Evolutionary conservation across 1,140 invertebrate genomes (phyloP), one percentile per base, ranked within the genome.

Genomic region (Pachyrhynchus sulphureomaculatus): DNA sequence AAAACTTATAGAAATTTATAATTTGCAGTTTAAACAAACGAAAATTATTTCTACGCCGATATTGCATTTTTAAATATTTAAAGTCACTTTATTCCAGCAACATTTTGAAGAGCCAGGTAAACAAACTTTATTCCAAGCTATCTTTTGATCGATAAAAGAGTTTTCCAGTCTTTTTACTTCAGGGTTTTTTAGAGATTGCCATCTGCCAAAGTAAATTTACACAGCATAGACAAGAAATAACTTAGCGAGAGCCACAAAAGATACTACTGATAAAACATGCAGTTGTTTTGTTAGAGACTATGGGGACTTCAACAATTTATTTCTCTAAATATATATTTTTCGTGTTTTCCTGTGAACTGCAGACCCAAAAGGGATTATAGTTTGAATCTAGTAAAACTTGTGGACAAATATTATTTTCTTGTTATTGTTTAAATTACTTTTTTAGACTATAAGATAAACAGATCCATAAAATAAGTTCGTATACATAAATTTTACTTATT

Each of bases 111-210:
- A 56, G 53, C 56, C 44, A 23, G 29, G 60, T 44, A 62, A 55
- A 62, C 60, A 62, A 49, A 62, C 52, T 62, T 62, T 62, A 52
- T 62, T 62, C 44, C 52, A 42, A n/a, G 60, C 60, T 62, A 62
- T 62, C 60, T 62, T 62, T 62, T 56, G 52, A 62, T 62, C 60
- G 60, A 62, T 62, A 56, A 62, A 52, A 24, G 53, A 41, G 42
- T 20, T 48, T n/a, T 34, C 53, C 13, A 51, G 53, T 17, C 44
- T 52, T 54, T 62, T 54, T 36, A 48, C 42, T 52, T 52, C 18
- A 33, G 15, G 60, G 41, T 45, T 56, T 55, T 55, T 56, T 53
- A 55, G 56, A 62, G 60, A 62, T 62, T 62, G 60, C 60, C 51
- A 62, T 62, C 60, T 62, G 52, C 23, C 20, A 62, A 62, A 62